These are phyloP conservation scores for Aptenodytes patagonicus DNA, from an alignment of 2,113 vertebrate genomes.

Conservation along the genomic window DNA sequence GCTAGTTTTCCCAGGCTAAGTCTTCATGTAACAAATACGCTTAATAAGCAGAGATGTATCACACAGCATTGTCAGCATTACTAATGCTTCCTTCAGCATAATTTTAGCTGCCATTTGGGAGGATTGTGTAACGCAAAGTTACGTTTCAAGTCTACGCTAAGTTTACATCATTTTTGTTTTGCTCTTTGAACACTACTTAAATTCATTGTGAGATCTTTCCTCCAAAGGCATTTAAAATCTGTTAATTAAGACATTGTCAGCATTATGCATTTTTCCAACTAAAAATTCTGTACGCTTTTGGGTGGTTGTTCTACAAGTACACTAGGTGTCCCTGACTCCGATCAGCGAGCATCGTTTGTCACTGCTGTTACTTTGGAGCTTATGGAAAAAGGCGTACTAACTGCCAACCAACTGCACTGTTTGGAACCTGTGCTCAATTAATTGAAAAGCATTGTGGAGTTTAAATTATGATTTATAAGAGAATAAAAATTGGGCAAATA, in stretches of 20 bases:
- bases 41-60: neutral
- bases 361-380: neutral
- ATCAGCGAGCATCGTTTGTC: rapidly evolving
- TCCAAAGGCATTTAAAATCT: neutral
- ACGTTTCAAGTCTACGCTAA: neutral
- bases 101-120: neutral
- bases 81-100: neutral
- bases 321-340: neutral
- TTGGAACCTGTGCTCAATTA: neutral
- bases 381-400: rapidly evolving
- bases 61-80: neutral
- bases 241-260: neutral
- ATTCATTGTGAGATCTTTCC: neutral
- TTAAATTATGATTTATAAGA: neutral
- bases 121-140: neutral
- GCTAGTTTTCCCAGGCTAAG: neutral
- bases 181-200: neutral
- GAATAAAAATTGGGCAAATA: neutral
- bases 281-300: neutral
- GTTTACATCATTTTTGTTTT: neutral
- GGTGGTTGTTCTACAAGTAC: neutral
- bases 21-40: neutral
- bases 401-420: neutral
- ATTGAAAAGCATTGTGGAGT: neutral
- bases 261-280: neutral